Base-by-base conservation (phyloP, 1,140 invertebrate genomes). In the Calycopis cecrops region DNA sequence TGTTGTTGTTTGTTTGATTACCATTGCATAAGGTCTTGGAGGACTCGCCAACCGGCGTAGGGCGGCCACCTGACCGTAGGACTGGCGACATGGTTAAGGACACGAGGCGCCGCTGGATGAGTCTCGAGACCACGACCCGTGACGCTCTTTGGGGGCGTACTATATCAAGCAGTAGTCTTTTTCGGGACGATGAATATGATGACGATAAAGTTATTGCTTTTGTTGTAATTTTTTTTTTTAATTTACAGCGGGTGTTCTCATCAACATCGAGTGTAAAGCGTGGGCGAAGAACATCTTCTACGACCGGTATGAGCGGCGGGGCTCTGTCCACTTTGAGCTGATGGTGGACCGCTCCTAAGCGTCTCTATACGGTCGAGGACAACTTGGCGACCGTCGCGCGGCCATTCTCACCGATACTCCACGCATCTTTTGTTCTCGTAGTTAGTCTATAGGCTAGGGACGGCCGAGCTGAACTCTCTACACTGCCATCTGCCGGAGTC, bases 241-340 rank as follows among this genome's bases (percentile, higher is more conserved):
- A 16, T n/a, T 12, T 42, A 14, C 85, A 94, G 94, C 92, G 73
- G 94, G 95, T 48, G 94, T 97, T 18, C 90, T 98, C 61, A 96
- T 98, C 87, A 97, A 98, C 89, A 95, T 98, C 87, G 96, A 98
- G 88, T 98, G 97, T 90, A 97, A 96, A 90, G 96, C 96, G 64
- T 98, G 96, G 96, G 96, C 97, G 65, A 92, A 93, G 78, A 98
- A 98, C 89, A 98, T 99, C 69, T 73, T 90, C 48, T 95, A 97
- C 81, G 94, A 97, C 88, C 91, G 95, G 72, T 91, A 92, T 75
- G 95, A 97, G 70, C 91, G 94, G 79, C 92, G 96, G 82, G 97
- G 97, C 68, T 96, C 95, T 62, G 96, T 98, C 63, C 96, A 98
- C 89, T 98, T 99, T 89, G 97, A 98, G 89, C 90, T 98, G 73